Base-by-base conservation (phyloP, 2,888 invertebrate species). In the Amiota mariae region DNA sequence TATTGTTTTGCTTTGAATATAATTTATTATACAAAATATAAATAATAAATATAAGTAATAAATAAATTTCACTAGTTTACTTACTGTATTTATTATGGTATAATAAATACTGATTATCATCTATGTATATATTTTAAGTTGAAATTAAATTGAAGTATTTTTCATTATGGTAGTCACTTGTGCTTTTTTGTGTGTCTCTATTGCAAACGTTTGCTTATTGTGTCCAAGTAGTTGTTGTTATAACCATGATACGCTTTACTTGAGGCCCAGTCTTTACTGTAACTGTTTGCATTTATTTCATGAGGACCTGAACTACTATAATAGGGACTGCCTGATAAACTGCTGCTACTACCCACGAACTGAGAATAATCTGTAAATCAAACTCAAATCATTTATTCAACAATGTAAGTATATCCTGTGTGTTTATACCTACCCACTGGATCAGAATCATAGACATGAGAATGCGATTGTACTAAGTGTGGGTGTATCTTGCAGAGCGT, bases 401-500 rank as follows among this genome's bases (percentile, higher is more conserved):
- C 24, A 8, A 2, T 12, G 13, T 3, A 4, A 15, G 48, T 15
- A 36, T 18, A 8, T 20, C 18, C 12, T 10, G 18, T 49, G 18
- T 15, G 70, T 0, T 12, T 12, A 0, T 13, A 79, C 79, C 78
- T 77, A 86, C 86, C 86, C 76, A 84, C 74, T 13, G 89, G 89
- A 77, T 89, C 88, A 8, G 88, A 85, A 73, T 89, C 89, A 73
- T 88, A 89, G 61, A 87, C 86, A 76, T 89, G 89, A 49, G 89
- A 88, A 73, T 89, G 89, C 4, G 87, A 78, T 71, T 89, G 89
- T 75, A 89, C 86, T 74, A 88, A 70, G 49, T 89, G 89, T 11
- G 89, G 89, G 72, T 89, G 89, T 72, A 89, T 88, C 79, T 88
- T 88, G 78, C 89, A 90, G 18, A 89, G 75, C 1, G 89, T 90